Conservation (phyloP, 2,113 vertebrate genomes). For the Phylloscopus trochilus region DNA sequence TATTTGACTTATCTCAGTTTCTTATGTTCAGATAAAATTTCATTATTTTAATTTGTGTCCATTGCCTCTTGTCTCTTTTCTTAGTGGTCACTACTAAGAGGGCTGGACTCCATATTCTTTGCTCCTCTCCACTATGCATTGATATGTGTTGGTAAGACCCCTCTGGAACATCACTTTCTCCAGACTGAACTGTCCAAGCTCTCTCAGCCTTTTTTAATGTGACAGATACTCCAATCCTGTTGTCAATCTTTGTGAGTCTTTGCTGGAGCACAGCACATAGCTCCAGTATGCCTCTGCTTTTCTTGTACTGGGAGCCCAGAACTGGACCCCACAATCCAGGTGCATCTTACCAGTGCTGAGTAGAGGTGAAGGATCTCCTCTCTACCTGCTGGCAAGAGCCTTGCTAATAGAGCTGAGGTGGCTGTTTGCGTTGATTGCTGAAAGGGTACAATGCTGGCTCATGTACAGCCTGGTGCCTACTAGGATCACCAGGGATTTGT, state of each 20-base stretch:
- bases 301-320: not conserved
- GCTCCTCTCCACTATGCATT: not conserved
- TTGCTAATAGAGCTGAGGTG: not conserved
- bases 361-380: not conserved
- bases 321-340: not conserved
- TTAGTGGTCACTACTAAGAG: not conserved
- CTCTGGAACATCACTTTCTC: not conserved
- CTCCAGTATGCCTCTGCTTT: not conserved
- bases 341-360: not conserved
- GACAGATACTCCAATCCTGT: not conserved
- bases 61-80: not conserved
- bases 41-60: not conserved
- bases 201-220: not conserved
- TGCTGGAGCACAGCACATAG: not conserved
- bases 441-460: not conserved
- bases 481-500: not conserved
- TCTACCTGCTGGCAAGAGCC: not conserved
- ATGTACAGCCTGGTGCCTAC: not conserved
- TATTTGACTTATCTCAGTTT: not conserved
- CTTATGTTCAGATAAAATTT: not conserved
- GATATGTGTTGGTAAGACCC: fast-evolving
- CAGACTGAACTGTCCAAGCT: not conserved
- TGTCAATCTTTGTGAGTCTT: not conserved
- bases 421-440: not conserved
- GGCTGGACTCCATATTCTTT: not conserved